Evolutionary conservation across 2,888 invertebrate genomes (phyloP), one percentile per base, ranked within the genome.

Genomic region (Andrena chrysosceles): DNA sequence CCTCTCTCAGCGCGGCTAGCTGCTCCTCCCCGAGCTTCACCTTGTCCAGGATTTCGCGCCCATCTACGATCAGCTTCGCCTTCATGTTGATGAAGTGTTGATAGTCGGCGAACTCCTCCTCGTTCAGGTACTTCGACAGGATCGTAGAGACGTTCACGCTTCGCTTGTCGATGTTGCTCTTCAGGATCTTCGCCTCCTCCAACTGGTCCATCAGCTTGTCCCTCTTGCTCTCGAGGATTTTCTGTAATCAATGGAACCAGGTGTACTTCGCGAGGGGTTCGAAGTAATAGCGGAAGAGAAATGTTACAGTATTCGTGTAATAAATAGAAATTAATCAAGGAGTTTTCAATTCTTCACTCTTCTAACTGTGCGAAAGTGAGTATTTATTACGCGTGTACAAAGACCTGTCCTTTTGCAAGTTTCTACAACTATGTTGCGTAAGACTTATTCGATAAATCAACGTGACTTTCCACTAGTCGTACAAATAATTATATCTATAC

Each of bases 1-100:
- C 96, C 92, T 96, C 96, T 93, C 95, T 95, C 80, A 98, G 95
- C 72, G 97, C 97, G 85, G 95, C 94, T 89, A 97, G 94, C 94
- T 98, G 97, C 93, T 97, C 97, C 93, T 97, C 97, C 76, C 97
- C 97, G 84, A 97, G 95, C 92, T 97, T 97, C 86, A 98, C 97
- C 94, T 97, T 97, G 93, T 98, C 97, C 89, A 96, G 96, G 87
- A 98, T 96, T 92, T 98, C 97, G 89, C 97, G 96, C 77, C 96
- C 95, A 93, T 98, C 97, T 93, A 98, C 96, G 90, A 97, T 96
- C 85, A 98, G 94, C 94, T 97, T 97, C 48, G 97, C 97, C 94
- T 98, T 98, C 97, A 97, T 97, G 93, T 97, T 97, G 89, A 98
- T 96, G 94, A 97, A 98, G 92, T 97, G 97, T 90, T 97, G 96